A percentile compares a stretch with the other conserved stretches of the same genome.
Evolutionary conservation across 2,113 vertebrate genomes (phyloP).

Genomic region (Bubo blakistoni): DNA sequence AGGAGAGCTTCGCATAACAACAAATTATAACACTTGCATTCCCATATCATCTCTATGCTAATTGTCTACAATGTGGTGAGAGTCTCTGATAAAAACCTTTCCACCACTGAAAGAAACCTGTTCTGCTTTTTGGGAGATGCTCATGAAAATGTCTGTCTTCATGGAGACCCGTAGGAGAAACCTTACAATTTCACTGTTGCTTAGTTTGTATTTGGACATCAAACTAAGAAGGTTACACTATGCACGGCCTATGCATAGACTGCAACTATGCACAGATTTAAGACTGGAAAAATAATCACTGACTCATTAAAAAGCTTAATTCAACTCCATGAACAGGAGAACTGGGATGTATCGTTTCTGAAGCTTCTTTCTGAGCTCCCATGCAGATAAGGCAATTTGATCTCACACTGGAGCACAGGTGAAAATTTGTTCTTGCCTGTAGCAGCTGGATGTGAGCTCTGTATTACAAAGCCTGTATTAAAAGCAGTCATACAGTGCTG

Average conservation of each 20-base stretch:
- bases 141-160: background rate
- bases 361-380: slow-evolving; percentile 1
- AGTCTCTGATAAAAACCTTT: background rate
- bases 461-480: background rate
- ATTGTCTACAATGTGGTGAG: background rate
- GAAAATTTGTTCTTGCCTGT: slow-evolving; percentile 40
- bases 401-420: slow-evolving; percentile 9
- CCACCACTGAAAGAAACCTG: background rate
- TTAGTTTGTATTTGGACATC: background rate
- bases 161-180: background rate
- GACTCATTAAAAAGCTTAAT: background rate
- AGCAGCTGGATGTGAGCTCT: slow-evolving; percentile 30
- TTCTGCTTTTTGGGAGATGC: background rate
- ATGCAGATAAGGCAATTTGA: slow-evolving; percentile 31
- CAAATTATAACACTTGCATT: background rate
- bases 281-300: background rate
- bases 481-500: background rate
- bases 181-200: background rate
- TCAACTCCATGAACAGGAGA: background rate
- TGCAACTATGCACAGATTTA: background rate
- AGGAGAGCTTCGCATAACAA: background rate
- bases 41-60: background rate
- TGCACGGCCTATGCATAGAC: background rate
- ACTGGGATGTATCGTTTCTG: background rate
- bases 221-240: background rate